Conservation (phyloP, 2,888 invertebrate species). For the Tetrapedia diversipes region DNA sequence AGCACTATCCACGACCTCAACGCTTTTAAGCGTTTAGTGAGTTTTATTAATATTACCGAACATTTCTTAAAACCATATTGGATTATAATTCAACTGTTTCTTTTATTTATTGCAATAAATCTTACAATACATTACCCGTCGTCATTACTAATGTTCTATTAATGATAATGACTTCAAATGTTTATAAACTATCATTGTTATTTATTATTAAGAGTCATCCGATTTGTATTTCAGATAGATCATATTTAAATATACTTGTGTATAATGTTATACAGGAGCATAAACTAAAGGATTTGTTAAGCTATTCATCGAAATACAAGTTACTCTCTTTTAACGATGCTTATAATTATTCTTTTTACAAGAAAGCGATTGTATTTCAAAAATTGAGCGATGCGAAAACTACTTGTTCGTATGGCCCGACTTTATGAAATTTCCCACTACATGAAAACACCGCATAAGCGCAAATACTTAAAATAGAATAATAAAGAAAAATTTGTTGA, state of each 20-base stretch:
- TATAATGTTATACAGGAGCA: background rate
- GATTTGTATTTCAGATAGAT: background rate
- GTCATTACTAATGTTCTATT: constrained; percentile 14
- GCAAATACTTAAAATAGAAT: constrained; percentile 33
- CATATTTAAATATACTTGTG: background rate
- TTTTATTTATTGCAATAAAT: background rate
- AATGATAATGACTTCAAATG: constrained; percentile 22
- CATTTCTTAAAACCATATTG: constrained; percentile 20
- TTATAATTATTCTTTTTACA: constrained; percentile 8
- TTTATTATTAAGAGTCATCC: background rate
- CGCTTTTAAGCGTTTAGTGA: constrained; percentile 55
- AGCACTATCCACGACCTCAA: constrained; percentile 66
- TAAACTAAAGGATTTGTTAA: background rate
- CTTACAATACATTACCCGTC: background rate
- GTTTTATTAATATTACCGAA: constrained; percentile 56
- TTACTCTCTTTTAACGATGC: background rate
- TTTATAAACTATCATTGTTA: background rate
- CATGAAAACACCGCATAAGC: constrained; percentile 42
- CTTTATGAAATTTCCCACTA: background rate
- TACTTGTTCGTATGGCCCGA: background rate
- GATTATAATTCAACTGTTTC: background rate
- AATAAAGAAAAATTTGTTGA: background rate
- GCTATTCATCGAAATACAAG: background rate
- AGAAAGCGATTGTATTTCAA: constrained; percentile 19
- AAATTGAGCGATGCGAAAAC: background rate